Base-by-base conservation (phyloP, 1,140 invertebrate species). In the Brachionus sp. region DNA sequence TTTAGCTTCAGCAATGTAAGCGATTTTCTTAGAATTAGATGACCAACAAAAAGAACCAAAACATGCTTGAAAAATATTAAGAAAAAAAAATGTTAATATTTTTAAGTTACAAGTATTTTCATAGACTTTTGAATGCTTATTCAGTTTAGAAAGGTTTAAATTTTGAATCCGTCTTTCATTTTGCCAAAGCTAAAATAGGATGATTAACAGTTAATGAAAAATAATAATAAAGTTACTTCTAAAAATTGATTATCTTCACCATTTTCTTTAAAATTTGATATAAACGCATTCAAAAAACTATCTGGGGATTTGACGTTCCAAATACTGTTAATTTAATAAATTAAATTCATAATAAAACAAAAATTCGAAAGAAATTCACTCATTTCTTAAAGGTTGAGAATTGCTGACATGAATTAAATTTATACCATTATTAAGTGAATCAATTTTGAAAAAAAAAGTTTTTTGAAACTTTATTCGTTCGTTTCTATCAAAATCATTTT, bases 191-290 rank as follows among this genome's bases (percentile, higher is more conserved):
- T 77, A 4, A 16, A 29, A 35, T 75, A 75, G 9, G n/a, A 23
- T 37, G 4, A 42, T 19, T 44, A 37, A 19, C 3, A 46, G 9
- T 4, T 37, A 16, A 82, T 77, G 68, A 42, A 57, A 33, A 83
- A 66, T n/a, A n/a, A n/a, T n/a, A n/a, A n/a, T n/a, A n/a, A n/a
- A 64, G 9, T 42, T 82, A 87, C 87, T 84, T 89, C 86, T 68
- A 89, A 84, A 83, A 86, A 88, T 82, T 88, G 86, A 83, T 87
- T 87, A 9, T 89, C 87, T 35, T 88, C 87, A 16, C 85, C 86
- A 82, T 88, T 88, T 73, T 85, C 84, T 77, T 85, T 87, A 19
- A 85, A 57, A 64, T 84, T 86, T 35, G 85, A 83, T 1, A 88
- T 82, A 42, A 88, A 83, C 19, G 86, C 87, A 75, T 85, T 84